A percentile compares a stretch with the other conserved stretches of the same genome.
Evolutionary conservation across 2,113 vertebrate species (phyloP).

Genomic region (Artemisiospiza belli): DNA sequence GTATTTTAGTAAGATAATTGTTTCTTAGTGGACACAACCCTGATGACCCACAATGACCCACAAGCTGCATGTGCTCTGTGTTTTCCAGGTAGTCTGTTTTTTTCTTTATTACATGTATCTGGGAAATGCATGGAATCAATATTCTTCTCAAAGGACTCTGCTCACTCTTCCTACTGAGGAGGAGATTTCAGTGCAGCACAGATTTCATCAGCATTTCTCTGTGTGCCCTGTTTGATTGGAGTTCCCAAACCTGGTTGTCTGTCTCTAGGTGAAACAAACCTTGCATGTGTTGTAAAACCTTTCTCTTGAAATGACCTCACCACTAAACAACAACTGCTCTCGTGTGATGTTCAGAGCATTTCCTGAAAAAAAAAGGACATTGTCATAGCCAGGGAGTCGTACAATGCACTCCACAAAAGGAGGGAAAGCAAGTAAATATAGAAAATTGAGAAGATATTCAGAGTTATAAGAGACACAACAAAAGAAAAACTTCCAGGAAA

Average conservation of each 20-base stretch:
- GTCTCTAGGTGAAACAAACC: not conserved
- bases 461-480: constrained; percentile 9
- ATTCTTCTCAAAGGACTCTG: not conserved
- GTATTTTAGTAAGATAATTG: not conserved
- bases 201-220: not conserved
- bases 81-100: not conserved
- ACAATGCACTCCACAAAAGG: constrained; percentile 30
- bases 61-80: not conserved
- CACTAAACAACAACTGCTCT: not conserved
- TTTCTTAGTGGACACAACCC: not conserved
- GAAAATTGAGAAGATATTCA: constrained; percentile 43
- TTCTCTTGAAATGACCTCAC: constrained; percentile 2
- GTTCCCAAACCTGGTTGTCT: not conserved
- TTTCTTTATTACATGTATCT: not conserved
- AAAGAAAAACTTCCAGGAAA: constrained; percentile 55
- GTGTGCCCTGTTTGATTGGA: not conserved
- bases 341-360: constrained; percentile 10
- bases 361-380: constrained; percentile 29
- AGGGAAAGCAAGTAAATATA: constrained; percentile 44
- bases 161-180: not conserved
- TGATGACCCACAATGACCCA: not conserved
- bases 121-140: not conserved
- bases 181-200: not conserved
- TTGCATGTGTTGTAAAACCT: not conserved
- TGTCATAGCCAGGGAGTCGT: not conserved